Evolutionary conservation across 2,113 vertebrate species (phyloP).

Genomic region (Nycticorax nycticorax): DNA sequence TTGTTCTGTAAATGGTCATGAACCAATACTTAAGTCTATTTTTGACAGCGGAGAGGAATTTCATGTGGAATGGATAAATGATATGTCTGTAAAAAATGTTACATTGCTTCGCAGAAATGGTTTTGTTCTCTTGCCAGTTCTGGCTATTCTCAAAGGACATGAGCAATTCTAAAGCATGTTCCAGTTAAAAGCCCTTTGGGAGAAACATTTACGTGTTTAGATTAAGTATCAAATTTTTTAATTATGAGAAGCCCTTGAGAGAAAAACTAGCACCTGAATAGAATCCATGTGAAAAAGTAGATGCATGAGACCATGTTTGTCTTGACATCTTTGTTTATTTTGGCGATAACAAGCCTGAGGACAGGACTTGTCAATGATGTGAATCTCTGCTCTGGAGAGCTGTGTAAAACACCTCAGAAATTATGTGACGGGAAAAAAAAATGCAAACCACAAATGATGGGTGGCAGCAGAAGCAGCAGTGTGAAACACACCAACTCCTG

Average conservation of each 20-base stretch:
- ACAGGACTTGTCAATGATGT: not conserved
- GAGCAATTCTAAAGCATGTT: not conserved
- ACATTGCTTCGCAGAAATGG: not conserved
- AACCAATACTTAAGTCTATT: not conserved
- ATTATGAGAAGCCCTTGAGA: not conserved
- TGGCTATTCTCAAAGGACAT: not conserved
- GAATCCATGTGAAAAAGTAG: not conserved
- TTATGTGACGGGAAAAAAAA: not conserved
- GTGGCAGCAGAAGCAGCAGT: not conserved
- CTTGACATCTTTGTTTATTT: not conserved
- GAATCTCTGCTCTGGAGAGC: not conserved
- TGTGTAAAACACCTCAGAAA: not conserved
- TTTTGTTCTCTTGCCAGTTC: not conserved
- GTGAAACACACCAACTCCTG: not conserved
- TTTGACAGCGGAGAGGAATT: not conserved
- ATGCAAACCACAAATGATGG: not conserved
- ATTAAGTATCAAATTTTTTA: not conserved
- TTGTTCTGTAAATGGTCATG: not conserved
- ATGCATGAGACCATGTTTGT: not conserved
- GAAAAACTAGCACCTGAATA: not conserved
- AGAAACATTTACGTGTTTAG: not conserved
- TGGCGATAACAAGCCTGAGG: not conserved
- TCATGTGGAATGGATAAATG: not conserved
- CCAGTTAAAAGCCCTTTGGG: not conserved
- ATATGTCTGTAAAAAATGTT: not conserved